Evolutionary conservation across 2,113 vertebrate species (phyloP).

Genomic region (Anoura caudifer): DNA sequence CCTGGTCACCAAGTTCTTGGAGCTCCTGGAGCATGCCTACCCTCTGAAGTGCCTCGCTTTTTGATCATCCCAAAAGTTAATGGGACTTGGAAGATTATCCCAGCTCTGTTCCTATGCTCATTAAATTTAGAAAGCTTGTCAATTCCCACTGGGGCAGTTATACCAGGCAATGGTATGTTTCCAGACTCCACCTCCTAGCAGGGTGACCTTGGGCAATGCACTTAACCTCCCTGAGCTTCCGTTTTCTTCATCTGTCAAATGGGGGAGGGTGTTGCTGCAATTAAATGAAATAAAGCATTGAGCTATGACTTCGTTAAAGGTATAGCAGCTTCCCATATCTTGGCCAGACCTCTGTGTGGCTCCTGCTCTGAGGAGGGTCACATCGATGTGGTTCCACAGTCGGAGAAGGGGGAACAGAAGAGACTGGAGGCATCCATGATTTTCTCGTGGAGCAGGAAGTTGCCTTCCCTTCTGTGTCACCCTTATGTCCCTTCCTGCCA

Average conservation of each 20-base stretch:
- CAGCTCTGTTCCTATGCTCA: background rate
- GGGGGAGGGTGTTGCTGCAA: background rate
- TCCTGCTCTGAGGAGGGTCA: background rate
- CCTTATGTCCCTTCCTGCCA: background rate
- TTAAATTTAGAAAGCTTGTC: background rate
- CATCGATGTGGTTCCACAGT: background rate
- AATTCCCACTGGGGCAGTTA: background rate
- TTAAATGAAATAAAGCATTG: background rate
- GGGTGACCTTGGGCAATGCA: background rate
- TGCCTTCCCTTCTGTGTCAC: background rate
- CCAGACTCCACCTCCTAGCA: background rate
- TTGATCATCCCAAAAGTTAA: background rate
- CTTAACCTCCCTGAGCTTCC: background rate
- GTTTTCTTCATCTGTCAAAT: background rate
- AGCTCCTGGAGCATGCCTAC: background rate
- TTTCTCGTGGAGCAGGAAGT: background rate
- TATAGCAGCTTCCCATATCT: background rate
- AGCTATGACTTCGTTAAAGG: background rate
- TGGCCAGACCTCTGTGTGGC: background rate
- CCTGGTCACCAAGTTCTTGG: background rate
- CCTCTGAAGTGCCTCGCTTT: background rate
- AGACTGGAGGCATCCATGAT: background rate
- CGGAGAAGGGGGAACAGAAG: background rate
- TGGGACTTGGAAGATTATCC: background rate
- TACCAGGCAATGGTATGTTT: background rate